Evolutionary conservation across 1,140 invertebrate species (phyloP), one percentile per base, ranked within the genome.

Genomic region (Pristionchus pacificus): DNA sequence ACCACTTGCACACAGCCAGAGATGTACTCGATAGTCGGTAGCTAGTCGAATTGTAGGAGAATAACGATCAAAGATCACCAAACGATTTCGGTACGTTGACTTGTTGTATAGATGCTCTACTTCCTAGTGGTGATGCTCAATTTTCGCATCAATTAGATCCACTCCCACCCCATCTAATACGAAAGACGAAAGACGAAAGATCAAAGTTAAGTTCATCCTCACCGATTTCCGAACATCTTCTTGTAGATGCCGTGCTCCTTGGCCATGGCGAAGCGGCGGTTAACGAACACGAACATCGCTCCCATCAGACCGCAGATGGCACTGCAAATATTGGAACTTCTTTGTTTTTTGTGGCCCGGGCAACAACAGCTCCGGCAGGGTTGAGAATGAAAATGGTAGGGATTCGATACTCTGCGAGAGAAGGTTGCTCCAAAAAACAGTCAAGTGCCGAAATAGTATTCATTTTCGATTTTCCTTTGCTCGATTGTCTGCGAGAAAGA

Each of bases 371-470:
- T 25, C 82, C 79, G 24, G 78, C 76, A 59, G 55, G 31, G 71
- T 74, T 3, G 24, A n/a, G 75, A 3, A 67, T 2, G 6, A 27
- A 62, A 15, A 62, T 15, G 19, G 19, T 15, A 24, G 25, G 0
- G 28, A 27, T 0, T 19, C 19, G 15, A 74, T 76, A 29, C 83
- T 84, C 24, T 81, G 81, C 30, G 73, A 59, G 93, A 93, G 85
- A 93, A 97, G 0, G 97, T 95, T 6, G 96, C 95, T 0, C 95
- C 91, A 83, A 98, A 98, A 85, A 99, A 99, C 0, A 94, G 94
- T 69, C 95, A 99, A 99, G 84, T 97, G 98, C 1, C 94, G 95
- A 0, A 95, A 94, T 31, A 95, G 98, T 86, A 97, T 95, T 88
- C 98, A 95, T 76, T 98, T 98, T 79, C 93, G 97, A 85, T 98